Conservation (phyloP, 1,140 invertebrate genomes). For the Zaprionus africanus region DNA sequence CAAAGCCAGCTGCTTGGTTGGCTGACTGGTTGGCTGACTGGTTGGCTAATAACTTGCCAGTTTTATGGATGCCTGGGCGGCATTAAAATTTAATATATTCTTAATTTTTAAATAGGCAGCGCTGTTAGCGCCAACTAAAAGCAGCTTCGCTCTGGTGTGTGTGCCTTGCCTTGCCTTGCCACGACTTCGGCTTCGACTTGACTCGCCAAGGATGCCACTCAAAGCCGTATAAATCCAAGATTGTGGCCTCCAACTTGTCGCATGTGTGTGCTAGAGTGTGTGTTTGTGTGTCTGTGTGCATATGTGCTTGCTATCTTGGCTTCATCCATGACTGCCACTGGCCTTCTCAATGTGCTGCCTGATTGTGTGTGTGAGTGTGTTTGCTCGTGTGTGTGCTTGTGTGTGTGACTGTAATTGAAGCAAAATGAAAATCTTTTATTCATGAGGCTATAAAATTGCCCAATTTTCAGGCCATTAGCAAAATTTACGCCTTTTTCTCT, state of each 20-base stretch:
- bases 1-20: neutral
- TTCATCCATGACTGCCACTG: constrained; percentile 71
- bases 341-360: constrained; percentile 27
- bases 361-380: constrained; percentile 19
- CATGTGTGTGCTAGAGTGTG: constrained; percentile 51
- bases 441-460: constrained; percentile 84
- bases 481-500: constrained; percentile 84
- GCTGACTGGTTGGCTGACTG: constrained; percentile 27
- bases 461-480: constrained; percentile 84
- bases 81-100: constrained; percentile 76
- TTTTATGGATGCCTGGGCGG: constrained; percentile 40
- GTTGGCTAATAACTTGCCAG: constrained; percentile 68
- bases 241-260: constrained; percentile 79
- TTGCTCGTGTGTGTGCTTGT: constrained; percentile 36
- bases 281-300: constrained; percentile 24
- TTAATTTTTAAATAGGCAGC: constrained; percentile 79
- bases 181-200: neutral
- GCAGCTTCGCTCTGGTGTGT: neutral
- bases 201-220: constrained; percentile 61
- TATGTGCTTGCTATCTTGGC: constrained; percentile 71
- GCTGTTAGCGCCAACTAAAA: constrained; percentile 40
- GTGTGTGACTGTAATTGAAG: constrained; percentile 83
- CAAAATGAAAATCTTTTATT: constrained; percentile 84
- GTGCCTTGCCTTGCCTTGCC: neutral
- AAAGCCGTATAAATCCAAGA: constrained; percentile 80